These are phyloP conservation scores for Hesperia comma DNA, from an alignment of 2,888 invertebrate species.

Conservation along the genomic window DNA sequence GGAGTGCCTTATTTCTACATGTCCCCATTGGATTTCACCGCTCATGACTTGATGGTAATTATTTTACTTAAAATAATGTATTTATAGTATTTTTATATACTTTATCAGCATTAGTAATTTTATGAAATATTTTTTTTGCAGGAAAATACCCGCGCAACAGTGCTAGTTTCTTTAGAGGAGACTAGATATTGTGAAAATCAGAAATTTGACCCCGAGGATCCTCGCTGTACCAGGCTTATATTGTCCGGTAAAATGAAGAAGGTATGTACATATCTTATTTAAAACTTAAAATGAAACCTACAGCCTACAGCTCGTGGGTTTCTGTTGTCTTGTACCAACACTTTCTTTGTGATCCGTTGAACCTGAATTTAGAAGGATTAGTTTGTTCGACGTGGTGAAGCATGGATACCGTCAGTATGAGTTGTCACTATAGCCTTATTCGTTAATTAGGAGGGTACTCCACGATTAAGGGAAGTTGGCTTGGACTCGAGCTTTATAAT, in stretches of 20 bases:
- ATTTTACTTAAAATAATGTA: background rate
- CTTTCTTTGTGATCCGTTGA: too few relatives aligned
- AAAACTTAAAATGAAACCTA: background rate
- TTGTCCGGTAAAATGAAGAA: conserved; percentile 86
- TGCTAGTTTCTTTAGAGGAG: conserved; percentile 88
- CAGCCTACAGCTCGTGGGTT: too few relatives aligned
- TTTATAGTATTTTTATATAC: background rate
- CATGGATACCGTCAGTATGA: too few relatives aligned
- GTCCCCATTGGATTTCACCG: conserved; percentile 88
- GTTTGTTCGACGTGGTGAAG: too few relatives aligned
- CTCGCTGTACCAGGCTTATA: conserved; percentile 89
- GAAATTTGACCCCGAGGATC: conserved; percentile 89
- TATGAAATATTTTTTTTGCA: conserved; percentile 49
- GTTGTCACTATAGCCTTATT: too few relatives aligned
- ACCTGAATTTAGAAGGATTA: too few relatives aligned
- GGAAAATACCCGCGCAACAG: conserved; percentile 86
- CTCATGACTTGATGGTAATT: conserved; percentile 86
- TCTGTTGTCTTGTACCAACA: background rate
- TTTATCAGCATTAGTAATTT: background rate
- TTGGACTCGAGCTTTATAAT: too few relatives aligned
- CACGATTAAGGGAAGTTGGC: too few relatives aligned
- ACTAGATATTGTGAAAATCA: conserved; percentile 86
- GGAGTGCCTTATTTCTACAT: conserved; percentile 90
- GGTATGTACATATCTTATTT: conserved; percentile 74
- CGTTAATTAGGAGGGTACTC: too few relatives aligned